These are phyloP conservation scores for human DNA, from an alignment of 2,113 vertebrate species.

Conservation along the genomic window GRCh38 chr4:108742001-108742500, in stretches of 20 bases:
- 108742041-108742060: neutral
- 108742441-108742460: neutral
- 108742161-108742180: constrained; percentile 69
- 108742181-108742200: constrained; percentile 84
- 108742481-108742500: constrained; percentile 87
- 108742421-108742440: neutral
- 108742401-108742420: neutral
- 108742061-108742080: constrained; percentile 50
- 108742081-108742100: constrained; percentile 43
- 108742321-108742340: neutral
- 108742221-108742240: constrained; percentile 62
- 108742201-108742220: constrained; percentile 68
- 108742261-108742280: constrained; percentile 62
- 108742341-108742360: neutral
- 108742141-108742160: constrained; percentile 45
- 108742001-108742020: neutral
- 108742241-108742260: constrained; percentile 32
- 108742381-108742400: neutral
- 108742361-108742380: neutral
- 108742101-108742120: neutral
- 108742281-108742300: constrained; percentile 36
- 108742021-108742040: neutral
- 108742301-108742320: neutral
- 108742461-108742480: neutral
- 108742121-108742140: neutral